Conservation (phyloP, 2,113 vertebrate species). For the Ageneiosus marmoratus region DNA sequence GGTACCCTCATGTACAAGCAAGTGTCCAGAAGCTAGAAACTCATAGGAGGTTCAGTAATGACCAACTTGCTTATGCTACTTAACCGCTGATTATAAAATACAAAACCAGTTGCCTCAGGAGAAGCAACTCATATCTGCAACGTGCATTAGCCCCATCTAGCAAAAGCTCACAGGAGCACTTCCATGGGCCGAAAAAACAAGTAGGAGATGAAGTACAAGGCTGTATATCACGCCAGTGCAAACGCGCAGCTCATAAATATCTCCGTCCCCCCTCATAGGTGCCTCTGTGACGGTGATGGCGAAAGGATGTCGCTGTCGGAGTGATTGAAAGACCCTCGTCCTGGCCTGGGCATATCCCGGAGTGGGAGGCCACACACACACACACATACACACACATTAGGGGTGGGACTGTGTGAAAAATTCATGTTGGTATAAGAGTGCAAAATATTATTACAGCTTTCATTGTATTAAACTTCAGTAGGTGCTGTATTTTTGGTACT, state of each 20-base stretch:
- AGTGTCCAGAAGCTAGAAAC: slow-evolving; percentile 11
- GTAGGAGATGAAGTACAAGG: slow-evolving; percentile 73
- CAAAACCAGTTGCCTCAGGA: slow-evolving; percentile 33
- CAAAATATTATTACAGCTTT: neutral
- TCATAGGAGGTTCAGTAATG: neutral
- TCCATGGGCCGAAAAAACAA: slow-evolving; percentile 65
- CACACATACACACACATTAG: slow-evolving; percentile 36
- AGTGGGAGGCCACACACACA: slow-evolving; percentile 60
- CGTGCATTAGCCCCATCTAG: slow-evolving; percentile 58
- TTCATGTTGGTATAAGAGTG: neutral
- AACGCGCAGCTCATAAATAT: slow-evolving; percentile 74
- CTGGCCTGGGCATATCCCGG: slow-evolving; percentile 66
- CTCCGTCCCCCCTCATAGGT: slow-evolving; percentile 61
- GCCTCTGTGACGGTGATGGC: slow-evolving; percentile 74
- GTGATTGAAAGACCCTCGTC: slow-evolving; percentile 75
- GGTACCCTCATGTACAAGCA: neutral
- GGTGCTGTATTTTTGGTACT: neutral
- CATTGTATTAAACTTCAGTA: neutral
- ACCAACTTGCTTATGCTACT: neutral
- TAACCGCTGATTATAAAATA: slow-evolving; percentile 34
- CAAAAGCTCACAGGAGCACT: slow-evolving; percentile 67
- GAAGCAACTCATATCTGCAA: slow-evolving; percentile 55
- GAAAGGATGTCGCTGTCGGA: slow-evolving; percentile 77
- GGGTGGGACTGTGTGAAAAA: neutral
- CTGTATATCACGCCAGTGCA: slow-evolving; percentile 71